These are phyloP conservation scores for Gymnosoma rotundatum DNA, from an alignment of 2,888 invertebrate species.

Conservation along the genomic window DNA sequence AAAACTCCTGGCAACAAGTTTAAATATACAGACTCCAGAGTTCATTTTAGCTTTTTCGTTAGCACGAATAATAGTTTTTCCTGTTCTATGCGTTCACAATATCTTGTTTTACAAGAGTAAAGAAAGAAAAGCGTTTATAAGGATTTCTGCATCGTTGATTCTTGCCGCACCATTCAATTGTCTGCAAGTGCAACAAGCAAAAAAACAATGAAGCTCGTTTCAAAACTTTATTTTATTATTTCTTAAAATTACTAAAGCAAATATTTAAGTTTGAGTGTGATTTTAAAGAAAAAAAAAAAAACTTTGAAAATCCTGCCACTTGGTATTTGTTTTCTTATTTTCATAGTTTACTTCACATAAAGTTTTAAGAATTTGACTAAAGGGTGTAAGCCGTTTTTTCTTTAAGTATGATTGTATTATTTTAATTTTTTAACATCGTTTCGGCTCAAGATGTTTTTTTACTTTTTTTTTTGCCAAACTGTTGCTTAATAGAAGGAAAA, in stretches of 20 bases:
- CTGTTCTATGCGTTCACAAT: constrained; percentile 4
- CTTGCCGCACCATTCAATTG: constrained; percentile 46
- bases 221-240: not conserved
- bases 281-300: constrained; percentile 6
- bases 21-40: not conserved
- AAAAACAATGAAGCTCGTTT: constrained; percentile 48
- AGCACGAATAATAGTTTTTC: not conserved
- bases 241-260: constrained; percentile 11
- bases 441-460: constrained; percentile 50
- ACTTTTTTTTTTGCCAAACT: constrained; percentile 60
- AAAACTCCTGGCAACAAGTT: not conserved
- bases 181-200: constrained; percentile 57
- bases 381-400: constrained; percentile 47
- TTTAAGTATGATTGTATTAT: constrained; percentile 51
- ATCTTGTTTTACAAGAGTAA: not conserved
- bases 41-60: not conserved
- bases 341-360: constrained; percentile 17
- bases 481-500: constrained; percentile 68
- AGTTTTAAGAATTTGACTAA: constrained; percentile 40
- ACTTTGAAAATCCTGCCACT: not conserved
- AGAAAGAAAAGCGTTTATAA: constrained; percentile 16
- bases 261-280: not conserved
- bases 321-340: not conserved
- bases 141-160: constrained; percentile 58
- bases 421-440: constrained; percentile 38